A percentile compares a stretch with the other conserved stretches of the same genome.
Evolutionary conservation across 1,140 invertebrate genomes (phyloP).

Genomic region (Luehdorfia chinensis): DNA sequence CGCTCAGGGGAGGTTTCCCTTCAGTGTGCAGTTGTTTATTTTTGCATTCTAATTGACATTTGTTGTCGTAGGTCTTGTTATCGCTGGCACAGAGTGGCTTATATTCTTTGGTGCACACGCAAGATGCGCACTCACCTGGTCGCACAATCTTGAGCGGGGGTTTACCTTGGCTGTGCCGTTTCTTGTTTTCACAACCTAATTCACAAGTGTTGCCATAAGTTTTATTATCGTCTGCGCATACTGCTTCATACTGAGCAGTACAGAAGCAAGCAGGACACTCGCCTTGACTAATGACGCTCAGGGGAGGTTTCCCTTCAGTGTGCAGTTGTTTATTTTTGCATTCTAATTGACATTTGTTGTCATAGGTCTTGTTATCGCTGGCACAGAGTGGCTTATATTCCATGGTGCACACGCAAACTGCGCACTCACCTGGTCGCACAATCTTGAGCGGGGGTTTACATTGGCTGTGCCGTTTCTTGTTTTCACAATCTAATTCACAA

Average conservation of each 20-base stretch:
- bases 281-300: conserved; percentile 13
- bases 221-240: conserved; percentile 25
- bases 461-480: conserved; percentile 8
- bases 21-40: conserved; percentile 17
- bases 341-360: conserved; percentile 13
- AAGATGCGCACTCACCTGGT: conserved; percentile 80
- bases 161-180: conserved; percentile 3
- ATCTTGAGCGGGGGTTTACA: background rate
- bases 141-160: conserved; percentile 20
- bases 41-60: conserved; percentile 45
- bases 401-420: conserved; percentile 10
- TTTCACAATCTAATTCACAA: conserved; percentile 21
- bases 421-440: background rate
- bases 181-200: conserved; percentile 21
- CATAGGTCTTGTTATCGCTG: conserved; percentile 23
- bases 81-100: conserved; percentile 30
- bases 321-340: conserved; percentile 14
- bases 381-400: conserved; percentile 21
- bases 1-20: conserved; percentile 7
- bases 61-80: conserved; percentile 43
- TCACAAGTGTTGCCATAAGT: conserved; percentile 27
- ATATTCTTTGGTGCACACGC: conserved; percentile 26
- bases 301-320: background rate
- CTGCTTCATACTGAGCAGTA: conserved; percentile 21
- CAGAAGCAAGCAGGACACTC: conserved; percentile 17